A percentile compares a stretch with the other conserved stretches of the same genome.
Conservation (phyloP, 2,888 invertebrate species). For the Priocnemis perturbator region DNA sequence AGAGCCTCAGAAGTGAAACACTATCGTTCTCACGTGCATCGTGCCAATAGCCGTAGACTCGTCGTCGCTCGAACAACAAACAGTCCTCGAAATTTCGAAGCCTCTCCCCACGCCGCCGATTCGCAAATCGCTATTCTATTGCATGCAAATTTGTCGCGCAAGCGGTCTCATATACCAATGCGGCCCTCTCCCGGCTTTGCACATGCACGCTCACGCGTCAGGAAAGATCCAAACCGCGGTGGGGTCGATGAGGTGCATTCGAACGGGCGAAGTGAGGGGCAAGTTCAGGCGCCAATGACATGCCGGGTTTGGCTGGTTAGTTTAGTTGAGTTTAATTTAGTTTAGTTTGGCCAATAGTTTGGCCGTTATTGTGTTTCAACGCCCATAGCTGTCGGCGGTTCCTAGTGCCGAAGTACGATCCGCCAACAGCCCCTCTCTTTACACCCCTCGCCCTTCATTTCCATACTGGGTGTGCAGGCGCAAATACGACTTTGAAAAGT, state of each 20-base stretch:
- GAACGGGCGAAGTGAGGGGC: slow-evolving; percentile 1
- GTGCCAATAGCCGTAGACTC: no score
- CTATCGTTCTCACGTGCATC: no score
- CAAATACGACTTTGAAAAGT: slow-evolving; percentile 61
- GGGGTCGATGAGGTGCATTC: slow-evolving; percentile 1
- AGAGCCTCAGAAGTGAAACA: no score
- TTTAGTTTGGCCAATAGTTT: slow-evolving; percentile 61
- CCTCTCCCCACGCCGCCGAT: no score
- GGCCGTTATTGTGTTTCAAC: slow-evolving; percentile 57
- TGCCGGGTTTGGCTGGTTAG: slow-evolving; percentile 41
- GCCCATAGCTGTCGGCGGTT: slow-evolving; percentile 20
- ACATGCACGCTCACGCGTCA: not conserved
- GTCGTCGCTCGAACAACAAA: no score
- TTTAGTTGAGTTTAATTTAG: slow-evolving; percentile 57
- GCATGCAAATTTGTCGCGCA: slow-evolving; percentile 37
- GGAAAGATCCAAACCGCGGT: slow-evolving; percentile 7
- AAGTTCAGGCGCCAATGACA: not conserved
- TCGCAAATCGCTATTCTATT: slow-evolving; percentile 25
- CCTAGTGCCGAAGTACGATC: slow-evolving; percentile 31
- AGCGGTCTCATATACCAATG: not conserved
- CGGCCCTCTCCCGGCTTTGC: not conserved
- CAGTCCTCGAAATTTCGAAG: no score
- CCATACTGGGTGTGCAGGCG: slow-evolving; percentile 50
- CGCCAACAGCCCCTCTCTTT: not conserved
- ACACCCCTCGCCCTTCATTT: slow-evolving; percentile 41